phyloP scores from a whole-genome alignment of 2,113 vertebrate species.

The Hippotragus niger region DNA sequence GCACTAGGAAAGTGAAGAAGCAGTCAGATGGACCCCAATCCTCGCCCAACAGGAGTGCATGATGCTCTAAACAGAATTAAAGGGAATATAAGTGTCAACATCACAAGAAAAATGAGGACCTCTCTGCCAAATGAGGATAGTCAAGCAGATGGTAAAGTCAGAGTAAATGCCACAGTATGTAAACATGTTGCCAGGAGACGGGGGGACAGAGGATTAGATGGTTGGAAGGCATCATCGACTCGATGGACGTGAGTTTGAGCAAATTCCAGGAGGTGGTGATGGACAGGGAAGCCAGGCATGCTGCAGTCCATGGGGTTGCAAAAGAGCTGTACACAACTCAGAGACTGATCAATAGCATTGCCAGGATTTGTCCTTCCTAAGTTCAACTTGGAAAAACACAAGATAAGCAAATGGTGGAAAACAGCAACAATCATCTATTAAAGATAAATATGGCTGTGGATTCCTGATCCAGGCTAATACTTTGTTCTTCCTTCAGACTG shows the following conservation, averaged over 20 bases:
- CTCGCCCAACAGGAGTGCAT: background rate
- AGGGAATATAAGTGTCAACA: background rate
- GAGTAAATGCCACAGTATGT: background rate
- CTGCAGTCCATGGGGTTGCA: background rate
- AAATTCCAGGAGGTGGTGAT: background rate
- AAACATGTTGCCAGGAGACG: background rate
- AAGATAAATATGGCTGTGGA: background rate
- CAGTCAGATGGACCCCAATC: background rate
- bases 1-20: background rate
- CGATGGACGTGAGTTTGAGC: background rate
- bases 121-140: background rate
- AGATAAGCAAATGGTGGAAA: background rate
- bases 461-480: background rate
- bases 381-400: background rate
- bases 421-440: background rate
- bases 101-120: background rate
- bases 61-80: background rate
- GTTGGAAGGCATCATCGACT: background rate
- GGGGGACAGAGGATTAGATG: background rate
- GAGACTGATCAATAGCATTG: background rate
- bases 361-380: background rate
- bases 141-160: background rate
- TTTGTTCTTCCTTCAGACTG: background rate
- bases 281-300: background rate
- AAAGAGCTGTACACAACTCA: background rate